A percentile compares a stretch with the other conserved stretches of the same genome.
These are phyloP conservation scores for Saccopteryx leptura DNA, from an alignment of 2,113 vertebrate genomes.

Conservation along the genomic window DNA sequence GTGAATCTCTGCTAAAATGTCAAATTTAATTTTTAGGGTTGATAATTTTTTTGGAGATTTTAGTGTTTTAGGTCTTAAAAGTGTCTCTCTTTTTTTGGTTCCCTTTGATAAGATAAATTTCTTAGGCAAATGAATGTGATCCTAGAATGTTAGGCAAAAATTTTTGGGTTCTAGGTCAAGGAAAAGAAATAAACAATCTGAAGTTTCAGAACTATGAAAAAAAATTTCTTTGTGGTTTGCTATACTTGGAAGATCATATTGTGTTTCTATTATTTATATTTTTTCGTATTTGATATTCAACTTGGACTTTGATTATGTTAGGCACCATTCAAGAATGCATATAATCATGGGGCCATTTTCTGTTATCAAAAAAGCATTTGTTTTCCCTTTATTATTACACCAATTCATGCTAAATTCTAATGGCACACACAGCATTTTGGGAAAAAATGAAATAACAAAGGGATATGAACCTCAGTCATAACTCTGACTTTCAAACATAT, in stretches of 20 bases:
- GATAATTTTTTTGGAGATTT: background rate
- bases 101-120: background rate
- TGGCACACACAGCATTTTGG: background rate
- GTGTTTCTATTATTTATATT: conserved; percentile 23
- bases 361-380: conserved; percentile 9
- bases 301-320: conserved; percentile 30
- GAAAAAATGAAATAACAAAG: conserved; percentile 30
- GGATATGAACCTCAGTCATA: background rate
- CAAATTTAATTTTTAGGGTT: conserved; percentile 47
- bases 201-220: background rate
- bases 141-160: conserved; percentile 4
- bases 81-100: background rate
- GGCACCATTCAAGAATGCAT: background rate
- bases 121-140: background rate
- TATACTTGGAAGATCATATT: conserved; percentile 33
- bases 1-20: conserved; percentile 34
- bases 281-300: conserved; percentile 9
- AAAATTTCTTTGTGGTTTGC: conserved; percentile 33
- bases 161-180: conserved; percentile 21
- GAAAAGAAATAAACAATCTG: background rate
- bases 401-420: conserved; percentile 36
- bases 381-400: conserved; percentile 24
- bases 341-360: background rate
- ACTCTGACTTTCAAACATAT: background rate
- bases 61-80: conserved; percentile 3